A percentile compares a stretch with the other conserved stretches of the same genome.
Conservation (phyloP, 2,888 invertebrate species). For the Nymphalis urticae region DNA sequence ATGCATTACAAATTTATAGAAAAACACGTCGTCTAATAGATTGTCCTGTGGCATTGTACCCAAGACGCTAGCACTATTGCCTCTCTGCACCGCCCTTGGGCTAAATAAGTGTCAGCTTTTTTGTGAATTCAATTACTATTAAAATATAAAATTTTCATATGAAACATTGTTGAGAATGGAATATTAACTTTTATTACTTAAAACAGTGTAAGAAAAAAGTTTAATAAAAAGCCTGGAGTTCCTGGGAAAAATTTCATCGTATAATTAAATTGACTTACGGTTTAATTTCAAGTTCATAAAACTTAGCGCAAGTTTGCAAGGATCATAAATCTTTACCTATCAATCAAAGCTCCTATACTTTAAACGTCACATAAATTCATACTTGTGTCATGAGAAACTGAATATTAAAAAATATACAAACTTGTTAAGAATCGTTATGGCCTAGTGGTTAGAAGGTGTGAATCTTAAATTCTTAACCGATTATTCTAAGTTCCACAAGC, state of each 20-base stretch:
- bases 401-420: neutral
- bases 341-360: conserved; percentile 40
- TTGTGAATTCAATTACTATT: too few species aligned
- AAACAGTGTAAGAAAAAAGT: neutral
- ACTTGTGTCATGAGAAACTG: neutral
- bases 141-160: too few species aligned
- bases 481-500: too few species aligned
- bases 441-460: too few species aligned
- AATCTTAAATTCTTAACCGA: too few species aligned
- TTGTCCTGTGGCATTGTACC: too few species aligned
- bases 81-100: too few species aligned
- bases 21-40: too few species aligned
- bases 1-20: too few species aligned
- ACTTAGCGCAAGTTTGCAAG: conserved; percentile 37
- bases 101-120: too few species aligned
- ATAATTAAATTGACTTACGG: conserved; percentile 26
- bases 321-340: conserved; percentile 44
- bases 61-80: too few species aligned
- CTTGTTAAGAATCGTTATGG: too few species aligned
- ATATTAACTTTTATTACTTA: neutral
- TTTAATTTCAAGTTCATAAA: conserved; percentile 31
- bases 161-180: neutral
- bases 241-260: neutral
- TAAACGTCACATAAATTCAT: neutral
- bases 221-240: neutral